Conservation (phyloP, 92 coral and sea anemone species). For the Paramuricea clavata region DNA sequence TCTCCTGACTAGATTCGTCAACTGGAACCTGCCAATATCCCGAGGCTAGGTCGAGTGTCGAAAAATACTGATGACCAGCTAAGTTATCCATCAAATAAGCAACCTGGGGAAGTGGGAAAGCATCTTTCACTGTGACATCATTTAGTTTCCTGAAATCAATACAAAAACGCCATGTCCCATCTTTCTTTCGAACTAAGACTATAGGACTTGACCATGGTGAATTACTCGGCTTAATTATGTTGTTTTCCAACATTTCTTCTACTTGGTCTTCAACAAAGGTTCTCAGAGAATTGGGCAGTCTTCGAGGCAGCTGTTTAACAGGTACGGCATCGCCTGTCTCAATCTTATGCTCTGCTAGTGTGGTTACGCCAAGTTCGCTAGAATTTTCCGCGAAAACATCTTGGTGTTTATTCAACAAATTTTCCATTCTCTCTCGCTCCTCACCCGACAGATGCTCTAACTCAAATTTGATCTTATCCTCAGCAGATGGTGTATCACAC, state of each 20-base stretch:
- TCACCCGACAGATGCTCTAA: not conserved
- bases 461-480: not conserved
- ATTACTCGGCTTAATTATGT: conserved; percentile 29
- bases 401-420: not conserved
- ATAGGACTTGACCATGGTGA: conserved; percentile 67
- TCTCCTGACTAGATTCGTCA: conserved; percentile 24
- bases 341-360: no score
- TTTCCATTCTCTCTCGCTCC: not conserved
- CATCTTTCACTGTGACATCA: conserved; percentile 63
- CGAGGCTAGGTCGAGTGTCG: conserved; percentile 49
- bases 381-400: not conserved
- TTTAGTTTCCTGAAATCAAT: conserved; percentile 56
- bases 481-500: no score
- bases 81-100: conserved; percentile 61
- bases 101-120: conserved; percentile 55
- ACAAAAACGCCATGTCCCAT: conserved; percentile 55
- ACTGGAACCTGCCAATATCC: conserved; percentile 60
- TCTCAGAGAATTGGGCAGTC: not conserved
- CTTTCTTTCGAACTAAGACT: conserved; percentile 43
- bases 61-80: conserved; percentile 49
- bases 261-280: not conserved
- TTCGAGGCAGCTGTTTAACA: not conserved
- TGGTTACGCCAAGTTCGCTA: not conserved
- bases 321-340: no score
- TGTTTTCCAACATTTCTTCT: not conserved